Evolutionary conservation across 1,140 invertebrate genomes (phyloP).

Genomic region (Scaptomyza graminum): DNA sequence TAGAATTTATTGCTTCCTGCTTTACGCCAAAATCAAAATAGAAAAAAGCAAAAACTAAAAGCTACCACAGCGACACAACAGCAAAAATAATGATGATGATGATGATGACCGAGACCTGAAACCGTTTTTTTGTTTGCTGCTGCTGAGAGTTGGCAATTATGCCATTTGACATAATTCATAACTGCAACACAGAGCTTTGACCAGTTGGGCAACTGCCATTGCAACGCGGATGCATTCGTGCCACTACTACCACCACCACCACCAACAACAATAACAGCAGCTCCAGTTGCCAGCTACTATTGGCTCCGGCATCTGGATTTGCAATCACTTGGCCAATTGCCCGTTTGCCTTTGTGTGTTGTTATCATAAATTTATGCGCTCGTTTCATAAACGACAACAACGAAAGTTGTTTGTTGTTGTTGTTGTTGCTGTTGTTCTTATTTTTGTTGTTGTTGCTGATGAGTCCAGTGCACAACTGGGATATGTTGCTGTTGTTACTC

Average conservation of each 20-base stretch:
- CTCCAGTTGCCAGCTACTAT: constrained; percentile 18
- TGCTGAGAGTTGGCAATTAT: constrained; percentile 69
- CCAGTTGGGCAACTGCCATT: constrained; percentile 28
- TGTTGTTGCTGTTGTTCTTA: constrained; percentile 18
- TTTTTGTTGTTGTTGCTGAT: constrained; percentile 18
- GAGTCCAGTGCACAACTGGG: constrained; percentile 32
- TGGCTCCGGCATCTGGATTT: constrained; percentile 23
- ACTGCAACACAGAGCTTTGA: constrained; percentile 49
- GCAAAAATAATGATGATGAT: constrained; percentile 19
- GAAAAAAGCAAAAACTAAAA: too few relatives aligned
- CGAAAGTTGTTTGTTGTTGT: constrained; percentile 70
- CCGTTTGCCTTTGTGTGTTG: constrained; percentile 53
- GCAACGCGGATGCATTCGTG: constrained; percentile 55
- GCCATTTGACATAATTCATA: constrained; percentile 82
- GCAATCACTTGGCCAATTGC: constrained; percentile 51
- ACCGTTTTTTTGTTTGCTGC: not conserved
- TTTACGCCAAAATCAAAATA: constrained; percentile 59
- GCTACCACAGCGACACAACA: constrained; percentile 35
- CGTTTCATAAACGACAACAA: constrained; percentile 68
- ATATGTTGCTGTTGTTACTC: constrained; percentile 18
- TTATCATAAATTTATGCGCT: constrained; percentile 80
- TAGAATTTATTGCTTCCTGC: constrained; percentile 81
- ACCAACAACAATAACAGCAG: constrained; percentile 6
- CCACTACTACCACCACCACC: too few relatives aligned
- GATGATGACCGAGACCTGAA: constrained; percentile 16